phyloP scores from a whole-genome alignment of 2,113 vertebrate species.

The Albula glossodonta region DNA sequence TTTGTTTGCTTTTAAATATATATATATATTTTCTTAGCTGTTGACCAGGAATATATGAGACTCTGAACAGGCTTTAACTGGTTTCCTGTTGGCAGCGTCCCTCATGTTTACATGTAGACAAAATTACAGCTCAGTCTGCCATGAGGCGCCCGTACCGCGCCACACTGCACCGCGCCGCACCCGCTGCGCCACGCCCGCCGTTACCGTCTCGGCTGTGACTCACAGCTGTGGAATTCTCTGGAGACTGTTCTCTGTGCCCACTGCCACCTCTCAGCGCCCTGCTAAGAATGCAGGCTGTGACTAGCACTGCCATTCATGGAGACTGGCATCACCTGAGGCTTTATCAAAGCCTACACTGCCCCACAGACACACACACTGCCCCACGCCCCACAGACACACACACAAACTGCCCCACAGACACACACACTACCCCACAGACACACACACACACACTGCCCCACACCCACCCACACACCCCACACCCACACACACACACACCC shows the following conservation, averaged over 20 bases:
- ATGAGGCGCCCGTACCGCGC: constrained; percentile 15
- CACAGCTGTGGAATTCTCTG: constrained; percentile 15
- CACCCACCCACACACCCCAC: no score
- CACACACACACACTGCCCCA: no score
- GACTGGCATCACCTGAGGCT: no score
- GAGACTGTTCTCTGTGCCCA: no score
- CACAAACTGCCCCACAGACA: no score
- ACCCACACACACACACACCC: no score
- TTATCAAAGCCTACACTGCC: no score
- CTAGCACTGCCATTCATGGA: not conserved
- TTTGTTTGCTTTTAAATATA: not conserved
- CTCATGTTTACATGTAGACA: constrained; percentile 56
- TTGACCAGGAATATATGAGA: constrained; percentile 43
- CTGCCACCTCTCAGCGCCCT: no score
- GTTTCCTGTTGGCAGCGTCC: constrained; percentile 39
- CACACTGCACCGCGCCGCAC: no score
- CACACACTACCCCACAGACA: no score
- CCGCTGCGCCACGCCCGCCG: not conserved
- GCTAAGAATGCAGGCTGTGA: not conserved
- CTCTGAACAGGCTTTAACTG: constrained; percentile 40
- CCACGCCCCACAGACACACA: no score
- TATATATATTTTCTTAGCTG: not conserved
- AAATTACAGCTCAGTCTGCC: constrained; percentile 50
- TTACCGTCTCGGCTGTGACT: constrained; percentile 26
- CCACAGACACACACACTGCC: no score